Base-by-base conservation (phyloP, 2,888 invertebrate species). In the Cartodere bifasciata region DNA sequence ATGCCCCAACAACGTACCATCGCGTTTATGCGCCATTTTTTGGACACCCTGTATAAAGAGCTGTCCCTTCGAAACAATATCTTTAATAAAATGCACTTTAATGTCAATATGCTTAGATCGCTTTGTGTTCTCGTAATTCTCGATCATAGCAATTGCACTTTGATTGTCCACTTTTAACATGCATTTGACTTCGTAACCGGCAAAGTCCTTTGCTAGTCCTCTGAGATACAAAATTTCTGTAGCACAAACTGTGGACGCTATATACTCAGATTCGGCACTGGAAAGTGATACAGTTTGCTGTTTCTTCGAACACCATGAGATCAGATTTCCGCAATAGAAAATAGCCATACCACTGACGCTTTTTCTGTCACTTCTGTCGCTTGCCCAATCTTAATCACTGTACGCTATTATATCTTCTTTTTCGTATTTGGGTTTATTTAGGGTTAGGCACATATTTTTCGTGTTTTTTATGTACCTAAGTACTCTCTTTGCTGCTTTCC, bases 401-500 rank as follows among this genome's bases (percentile, higher is more conserved):
- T 32, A 34, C n/a, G 28, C 24, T 6, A 9, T 14, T 16, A 36
- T 12, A 10, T 10, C 15, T n/a, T 4, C 2, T 4, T 23, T 7
- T 13, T 22, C 23, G 2, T 27, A 13, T 4, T 16, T 10, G 6
- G 13, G 16, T 12, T 32, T 31, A 7, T 9, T 13, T 20, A 34
- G 38, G 3, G 20, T 26, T 3, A 45, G 24, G 24, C 30, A 34
- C 3, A 28, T 24, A 22, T 36, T 23, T 13, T 29, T 32, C 4
- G 41, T 44, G 13, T 31, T 32, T 23, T 40, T 33, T n/a, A 43
- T 20, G 28, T 36, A 40, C 23, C 32, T 23, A 7, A 36, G 5
- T 15, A 41, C 29, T 21, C 31, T 12, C 31, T 41, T 41, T 7
- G 26, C 38, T 13, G 38, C 36, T 25, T 13, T 21, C 35, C 38